phyloP scores from a whole-genome alignment of 2,113 vertebrate genomes.

The Micronycteris hirsuta region DNA sequence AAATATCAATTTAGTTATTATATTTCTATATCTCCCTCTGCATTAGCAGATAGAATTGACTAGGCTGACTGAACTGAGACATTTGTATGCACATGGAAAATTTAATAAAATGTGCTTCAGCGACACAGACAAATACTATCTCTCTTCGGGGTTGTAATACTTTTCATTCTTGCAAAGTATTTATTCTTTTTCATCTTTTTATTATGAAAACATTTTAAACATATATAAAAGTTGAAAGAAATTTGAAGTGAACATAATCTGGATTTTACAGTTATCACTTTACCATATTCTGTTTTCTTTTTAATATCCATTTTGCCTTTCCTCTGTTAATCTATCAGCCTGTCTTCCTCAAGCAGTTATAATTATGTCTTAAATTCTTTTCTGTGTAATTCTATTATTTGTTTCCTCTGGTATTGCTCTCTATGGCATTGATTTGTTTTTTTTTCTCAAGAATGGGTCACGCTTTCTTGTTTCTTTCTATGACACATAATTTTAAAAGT shows the following conservation, averaged over 20 bases:
- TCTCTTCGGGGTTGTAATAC: not conserved
- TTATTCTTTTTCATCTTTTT: not conserved
- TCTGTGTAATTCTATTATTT: not conserved
- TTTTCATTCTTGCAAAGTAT: not conserved
- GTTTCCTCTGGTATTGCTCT: not conserved
- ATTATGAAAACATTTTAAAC: not conserved
- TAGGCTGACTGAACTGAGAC: not conserved
- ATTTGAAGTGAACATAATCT: not conserved
- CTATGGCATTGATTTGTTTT: not conserved
- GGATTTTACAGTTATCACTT: not conserved
- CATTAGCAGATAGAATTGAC: not conserved
- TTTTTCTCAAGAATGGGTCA: not conserved
- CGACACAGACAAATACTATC: not conserved
- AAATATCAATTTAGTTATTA: not conserved
- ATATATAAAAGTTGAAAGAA: not conserved
- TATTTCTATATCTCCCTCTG: not conserved
- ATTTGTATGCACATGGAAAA: not conserved
- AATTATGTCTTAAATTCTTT: not conserved
- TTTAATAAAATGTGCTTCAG: not conserved
- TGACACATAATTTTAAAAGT: not conserved
- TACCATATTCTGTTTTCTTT: not conserved
- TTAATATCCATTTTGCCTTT: not conserved
- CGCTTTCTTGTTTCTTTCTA: not conserved
- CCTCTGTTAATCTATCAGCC: not conserved
- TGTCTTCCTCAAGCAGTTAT: not conserved